Evolutionary conservation across 2,113 vertebrate genomes (phyloP), one percentile per base, ranked within the genome.

Genomic region (Eptatretus burgeri): DNA sequence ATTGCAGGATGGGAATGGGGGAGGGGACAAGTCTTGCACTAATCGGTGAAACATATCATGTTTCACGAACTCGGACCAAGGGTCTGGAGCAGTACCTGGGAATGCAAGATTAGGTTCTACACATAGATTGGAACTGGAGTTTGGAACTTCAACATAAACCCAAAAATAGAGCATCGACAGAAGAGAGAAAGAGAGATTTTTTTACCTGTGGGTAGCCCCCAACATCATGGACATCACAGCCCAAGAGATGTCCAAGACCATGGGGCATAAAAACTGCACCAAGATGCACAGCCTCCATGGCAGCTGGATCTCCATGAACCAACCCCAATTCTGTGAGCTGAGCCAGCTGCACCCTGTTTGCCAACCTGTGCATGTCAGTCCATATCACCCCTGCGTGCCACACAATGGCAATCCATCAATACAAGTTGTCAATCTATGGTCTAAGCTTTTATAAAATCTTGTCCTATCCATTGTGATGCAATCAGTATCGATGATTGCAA

Each of bases 221-320:
- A 66, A 95, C 91, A 2, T 98, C 91, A 0, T 98, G 91, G 63
- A 95, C 88, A 0, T 98, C 87, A 2, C 93, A 83, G 68, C 91
- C 91, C 73, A 98, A 76, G 53, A 95, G 78, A 72, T 98, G 89
- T 68, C 86, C 89, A 27, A 98, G 78, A 50, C 89, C 85, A 1
- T 95, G 89, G 51, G 89, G 89, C 91, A 95, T 98, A 74, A 95
- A 86, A 64, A 91, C 66, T 0, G 87, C 74, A 14, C 91, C 91
- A 75, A 98, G 63, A 73, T 87, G 81, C 67, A 77, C 83, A 73
- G 83, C 81, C 72, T 82, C 66, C 89, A 98, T 93, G 73, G 87
- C 82, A 2, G 87, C 85, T 2, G 88, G 73, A 0, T 63, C 76
- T 68, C 88, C 84, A 0, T 19, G 73, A 71, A 98, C 74, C 63